These are phyloP conservation scores for Clarias fuscus DNA, from an alignment of 2,797 vertebrate genomes.

Conservation along the genomic window DNA sequence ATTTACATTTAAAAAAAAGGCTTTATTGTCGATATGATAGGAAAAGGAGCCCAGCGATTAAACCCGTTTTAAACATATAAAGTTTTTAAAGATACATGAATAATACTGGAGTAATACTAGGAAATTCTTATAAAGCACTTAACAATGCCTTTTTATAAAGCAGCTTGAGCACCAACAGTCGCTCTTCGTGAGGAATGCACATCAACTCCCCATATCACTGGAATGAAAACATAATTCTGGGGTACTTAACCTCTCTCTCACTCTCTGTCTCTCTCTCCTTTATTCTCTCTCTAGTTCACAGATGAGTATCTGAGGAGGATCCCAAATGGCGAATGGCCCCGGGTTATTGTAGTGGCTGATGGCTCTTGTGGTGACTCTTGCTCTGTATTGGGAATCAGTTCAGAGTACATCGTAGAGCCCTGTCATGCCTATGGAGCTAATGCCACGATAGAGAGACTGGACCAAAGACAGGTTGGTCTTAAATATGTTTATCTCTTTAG, in stretches of 20 bases:
- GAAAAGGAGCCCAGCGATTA: not conserved
- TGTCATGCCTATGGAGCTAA: slow-evolving; percentile 77
- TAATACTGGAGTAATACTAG: not conserved
- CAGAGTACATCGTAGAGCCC: slow-evolving; percentile 76
- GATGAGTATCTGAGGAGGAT: slow-evolving; percentile 74
- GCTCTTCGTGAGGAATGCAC: not conserved
- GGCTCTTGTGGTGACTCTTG: slow-evolving; percentile 78
- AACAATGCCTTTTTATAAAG: not conserved
- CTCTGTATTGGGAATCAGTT: slow-evolving; percentile 76
- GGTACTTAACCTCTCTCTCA: not conserved
- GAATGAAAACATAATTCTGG: not conserved
- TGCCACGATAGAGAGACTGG: slow-evolving; percentile 74
- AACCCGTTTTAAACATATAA: not conserved
- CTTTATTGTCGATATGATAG: not conserved
- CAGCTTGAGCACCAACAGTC: not conserved
- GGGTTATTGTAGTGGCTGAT: slow-evolving; percentile 73
- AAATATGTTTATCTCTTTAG: not conserved
- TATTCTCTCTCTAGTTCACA: slow-evolving; percentile 64
- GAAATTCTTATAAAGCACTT: not conserved
- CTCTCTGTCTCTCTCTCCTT: not conserved
- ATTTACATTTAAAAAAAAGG: not conserved
- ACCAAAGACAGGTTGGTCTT: slow-evolving; percentile 74
- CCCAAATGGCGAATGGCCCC: slow-evolving; percentile 65
- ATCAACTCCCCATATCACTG: not conserved
- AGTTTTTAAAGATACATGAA: not conserved